Evolutionary conservation across 2,888 invertebrate genomes (phyloP), one percentile per base, ranked within the genome.

Genomic region (Hyposoter dolosus): DNA sequence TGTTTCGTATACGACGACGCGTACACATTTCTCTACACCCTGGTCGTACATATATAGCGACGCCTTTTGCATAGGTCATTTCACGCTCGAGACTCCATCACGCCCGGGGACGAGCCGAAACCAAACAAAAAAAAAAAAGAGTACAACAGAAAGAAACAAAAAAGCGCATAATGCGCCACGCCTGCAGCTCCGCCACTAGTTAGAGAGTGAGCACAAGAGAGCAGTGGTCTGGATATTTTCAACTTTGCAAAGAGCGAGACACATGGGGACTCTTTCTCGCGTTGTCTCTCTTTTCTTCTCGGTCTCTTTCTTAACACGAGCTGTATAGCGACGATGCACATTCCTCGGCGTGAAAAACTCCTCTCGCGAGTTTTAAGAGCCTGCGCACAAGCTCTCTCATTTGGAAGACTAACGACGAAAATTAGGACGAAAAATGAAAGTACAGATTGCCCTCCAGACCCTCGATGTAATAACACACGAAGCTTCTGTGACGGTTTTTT

Each of bases 221-320:
- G 66, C 72, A 72, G 83, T 82, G 82, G 78, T 86, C 86, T 86
- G 86, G 86, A 86, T 86, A 86, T 86, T 86, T 86, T 86, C 86
- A 86, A 84, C 86, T 82, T 82, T 78, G 86, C 86, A 35, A 81
- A 83, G 77, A 71, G 65, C 71, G 81, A 77, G 82, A 65, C 75
- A 63, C 71, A 69, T 50, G 65, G 40, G 40, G 40, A 43, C 56
- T 74, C 53, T 74, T 40, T 74, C 74, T 53, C 32, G 40, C 60
- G 60, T 56, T 47, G 63, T 6, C 23, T 56, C 17, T 23, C 28
- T 63, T 15, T 15, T 47, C 35, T 32, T 76, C 65, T 32, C 47
- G n/a, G 17, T 53, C 53, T 53, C 35, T 10, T 19, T 43, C 60
- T 74, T 40, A 19, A 32, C 17, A 23, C 19, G 15, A 28, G 43